Evolutionary conservation across 2,113 vertebrate species (phyloP).

Genomic region (Sinosuthora webbiana): DNA sequence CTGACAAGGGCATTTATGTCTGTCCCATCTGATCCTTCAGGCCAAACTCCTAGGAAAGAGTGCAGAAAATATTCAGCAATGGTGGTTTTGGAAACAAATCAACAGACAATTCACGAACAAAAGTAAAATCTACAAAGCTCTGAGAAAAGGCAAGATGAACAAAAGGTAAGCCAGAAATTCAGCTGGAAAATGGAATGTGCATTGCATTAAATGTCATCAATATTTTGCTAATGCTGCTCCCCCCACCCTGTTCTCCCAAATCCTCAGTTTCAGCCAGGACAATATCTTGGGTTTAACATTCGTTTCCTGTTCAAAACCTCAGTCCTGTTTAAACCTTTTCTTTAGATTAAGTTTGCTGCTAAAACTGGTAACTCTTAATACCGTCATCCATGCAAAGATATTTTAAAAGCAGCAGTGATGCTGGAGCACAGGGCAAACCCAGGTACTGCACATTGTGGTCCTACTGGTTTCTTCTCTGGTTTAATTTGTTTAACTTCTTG

Average conservation of each 20-base stretch:
- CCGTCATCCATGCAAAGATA: not conserved
- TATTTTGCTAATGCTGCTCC: not conserved
- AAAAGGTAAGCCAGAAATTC: not conserved
- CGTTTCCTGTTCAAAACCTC: not conserved
- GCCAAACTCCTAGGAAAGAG: conserved; percentile 88
- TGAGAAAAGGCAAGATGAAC: not conserved
- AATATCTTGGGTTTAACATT: not conserved
- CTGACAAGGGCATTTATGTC: conserved; percentile 96
- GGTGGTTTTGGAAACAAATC: not conserved
- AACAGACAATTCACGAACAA: not conserved
- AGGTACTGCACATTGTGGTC: not conserved
- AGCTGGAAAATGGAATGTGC: not conserved
- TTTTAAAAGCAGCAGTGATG: not conserved
- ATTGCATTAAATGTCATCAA: not conserved
- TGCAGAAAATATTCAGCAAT: not conserved
- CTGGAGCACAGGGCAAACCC: not conserved
- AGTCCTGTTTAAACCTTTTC: not conserved
- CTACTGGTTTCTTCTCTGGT: not conserved
- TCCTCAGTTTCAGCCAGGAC: not conserved
- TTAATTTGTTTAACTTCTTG: not conserved
- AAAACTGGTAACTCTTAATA: not conserved
- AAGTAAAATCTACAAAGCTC: not conserved
- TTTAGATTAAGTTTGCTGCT: not conserved
- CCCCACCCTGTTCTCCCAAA: not conserved
- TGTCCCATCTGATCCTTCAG: conserved; percentile 95